Base-by-base conservation (phyloP, 1,140 invertebrate genomes). In the Drosophila nannoptera region DNA sequence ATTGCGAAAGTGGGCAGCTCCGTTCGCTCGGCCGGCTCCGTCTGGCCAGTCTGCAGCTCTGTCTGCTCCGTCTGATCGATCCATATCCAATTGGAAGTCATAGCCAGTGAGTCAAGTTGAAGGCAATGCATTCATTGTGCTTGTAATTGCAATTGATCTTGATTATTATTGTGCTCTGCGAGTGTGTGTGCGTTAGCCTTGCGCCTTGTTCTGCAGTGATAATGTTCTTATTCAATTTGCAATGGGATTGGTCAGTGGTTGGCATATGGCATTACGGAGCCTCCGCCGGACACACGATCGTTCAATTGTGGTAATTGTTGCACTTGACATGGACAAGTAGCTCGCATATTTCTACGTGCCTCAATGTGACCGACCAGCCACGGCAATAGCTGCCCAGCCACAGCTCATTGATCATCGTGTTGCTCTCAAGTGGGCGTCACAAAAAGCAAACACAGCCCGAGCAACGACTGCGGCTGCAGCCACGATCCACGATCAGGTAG, bases 91-190 rank as follows among this genome's bases (percentile, higher is more conserved):
- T 11, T 59, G 16, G 12, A 62, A 46, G 64, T 74, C 63, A 35
- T 31, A 76, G 70, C 66, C 69, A 43, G 49, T 58, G 54, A 81
- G 74, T 69, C 76, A 75, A 72, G 74, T 73, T 64, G 66, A 67
- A 75, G 69, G 80, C 82, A 84, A 74, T 84, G 82, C 82, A 86
- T 80, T 86, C 82, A 86, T 86, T 86, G 81, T 77, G 83, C 77
- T 87, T 84, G 84, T 87, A 87, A 87, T 87, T 87, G 84, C 84
- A 84, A 87, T 87, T 87, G 84, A 87, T 87, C 84, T 87, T 86
- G 82, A 86, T 86, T 86, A 87, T 73, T 74, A 77, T 71, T 82
- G 49, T 64, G 63, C 59, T 76, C 59, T 22, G 22, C 3, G 22
- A 2, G 3, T 22, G 22, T 22, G 22, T 22, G 22, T 22, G 22